Conservation (phyloP, 2,797 vertebrate species). For the Tapera naevia region DNA sequence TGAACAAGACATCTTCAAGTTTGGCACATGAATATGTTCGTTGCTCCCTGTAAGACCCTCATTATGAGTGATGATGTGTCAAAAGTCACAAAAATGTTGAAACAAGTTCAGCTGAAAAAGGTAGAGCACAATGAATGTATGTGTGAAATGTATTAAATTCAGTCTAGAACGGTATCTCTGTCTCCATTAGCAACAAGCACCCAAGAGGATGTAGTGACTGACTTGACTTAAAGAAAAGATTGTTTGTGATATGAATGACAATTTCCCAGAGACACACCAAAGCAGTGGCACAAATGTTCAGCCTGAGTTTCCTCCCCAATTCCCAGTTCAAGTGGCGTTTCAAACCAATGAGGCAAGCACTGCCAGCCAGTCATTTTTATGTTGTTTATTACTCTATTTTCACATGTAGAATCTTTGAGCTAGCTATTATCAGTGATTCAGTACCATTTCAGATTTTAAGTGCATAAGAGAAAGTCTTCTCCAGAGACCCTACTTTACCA, state of each 20-base stretch:
- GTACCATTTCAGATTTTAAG: not conserved
- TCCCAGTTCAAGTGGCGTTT: constrained; percentile 2
- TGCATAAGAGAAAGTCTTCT: not conserved
- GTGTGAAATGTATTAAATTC: constrained; percentile 73
- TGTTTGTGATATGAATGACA: constrained; percentile 73
- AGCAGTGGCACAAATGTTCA: constrained; percentile 22
- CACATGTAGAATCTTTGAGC: not conserved
- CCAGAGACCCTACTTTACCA: not conserved
- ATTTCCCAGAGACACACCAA: constrained; percentile 50
- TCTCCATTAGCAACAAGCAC: constrained; percentile 79
- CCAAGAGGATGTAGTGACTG: constrained; percentile 66
- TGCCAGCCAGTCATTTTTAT: not conserved
- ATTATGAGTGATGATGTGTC: constrained; percentile 72
- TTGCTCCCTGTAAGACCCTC: constrained; percentile 36
- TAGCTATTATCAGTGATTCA: constrained; percentile 1
- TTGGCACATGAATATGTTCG: constrained; percentile 19
- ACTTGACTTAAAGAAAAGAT: constrained; percentile 72
- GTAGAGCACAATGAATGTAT: constrained; percentile 53
- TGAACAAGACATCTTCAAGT: constrained; percentile 57
- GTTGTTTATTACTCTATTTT: constrained; percentile 20
- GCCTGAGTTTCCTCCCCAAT: not conserved
- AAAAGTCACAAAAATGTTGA: constrained; percentile 72
- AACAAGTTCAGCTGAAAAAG: constrained; percentile 70
- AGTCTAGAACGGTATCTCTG: constrained; percentile 74
- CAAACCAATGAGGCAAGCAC: not conserved